Evolutionary conservation across 2,888 invertebrate genomes (phyloP).

Genomic region (Epinotia brunnichana): DNA sequence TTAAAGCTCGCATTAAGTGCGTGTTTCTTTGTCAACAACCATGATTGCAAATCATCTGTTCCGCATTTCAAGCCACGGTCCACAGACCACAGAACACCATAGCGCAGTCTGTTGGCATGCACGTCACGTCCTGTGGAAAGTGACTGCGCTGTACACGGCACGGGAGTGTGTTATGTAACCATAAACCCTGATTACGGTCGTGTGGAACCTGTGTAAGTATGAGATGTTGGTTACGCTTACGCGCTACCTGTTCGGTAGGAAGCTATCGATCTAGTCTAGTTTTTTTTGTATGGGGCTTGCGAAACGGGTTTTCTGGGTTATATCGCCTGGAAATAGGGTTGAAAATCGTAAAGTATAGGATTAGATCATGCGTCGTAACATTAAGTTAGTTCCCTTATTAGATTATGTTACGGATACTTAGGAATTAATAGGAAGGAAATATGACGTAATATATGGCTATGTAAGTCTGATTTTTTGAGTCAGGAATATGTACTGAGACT

Average conservation of each 20-base stretch:
- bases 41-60: not conserved
- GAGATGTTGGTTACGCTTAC: slow-evolving; percentile 19
- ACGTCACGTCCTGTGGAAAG: slow-evolving; percentile 59
- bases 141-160: slow-evolving; percentile 45
- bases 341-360: not conserved
- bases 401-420: slow-evolving; percentile 20
- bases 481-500: not conserved
- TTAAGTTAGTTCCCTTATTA: slow-evolving; percentile 23
- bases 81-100: slow-evolving; percentile 38
- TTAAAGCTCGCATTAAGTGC: too few species aligned
- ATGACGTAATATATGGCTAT: not conserved
- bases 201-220: not conserved
- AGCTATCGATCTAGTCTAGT: slow-evolving; percentile 18
- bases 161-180: slow-evolving; percentile 41
- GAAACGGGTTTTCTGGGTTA: not conserved
- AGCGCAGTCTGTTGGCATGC: slow-evolving; percentile 49
- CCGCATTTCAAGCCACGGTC: slow-evolving; percentile 12
- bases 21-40: too few species aligned
- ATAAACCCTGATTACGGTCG: slow-evolving; percentile 5
- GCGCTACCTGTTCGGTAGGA: slow-evolving; percentile 27
- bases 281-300: slow-evolving; percentile 30
- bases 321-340: not conserved
- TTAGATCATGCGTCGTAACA: slow-evolving; percentile 28
- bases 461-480: not conserved
- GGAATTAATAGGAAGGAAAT: slow-evolving; percentile 25